phyloP scores from a whole-genome alignment of 2,797 vertebrate species.

The Platalea minor region DNA sequence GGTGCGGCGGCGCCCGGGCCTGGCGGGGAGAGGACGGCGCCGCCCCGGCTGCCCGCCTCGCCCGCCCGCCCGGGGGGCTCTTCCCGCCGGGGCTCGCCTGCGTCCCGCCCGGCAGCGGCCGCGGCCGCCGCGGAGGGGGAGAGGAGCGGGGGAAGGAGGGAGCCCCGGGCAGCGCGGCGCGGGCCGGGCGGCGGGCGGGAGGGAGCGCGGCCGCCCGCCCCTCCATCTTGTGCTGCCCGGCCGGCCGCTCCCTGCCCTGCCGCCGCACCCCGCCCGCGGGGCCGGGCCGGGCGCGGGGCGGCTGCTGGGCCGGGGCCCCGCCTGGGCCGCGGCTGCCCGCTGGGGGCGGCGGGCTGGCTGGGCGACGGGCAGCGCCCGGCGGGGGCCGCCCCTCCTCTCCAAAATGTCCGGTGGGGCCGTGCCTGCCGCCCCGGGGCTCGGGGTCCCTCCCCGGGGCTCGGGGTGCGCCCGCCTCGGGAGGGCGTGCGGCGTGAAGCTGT shows the following conservation, averaged over 20 bases:
- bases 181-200: background rate
- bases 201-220: background rate
- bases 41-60: background rate
- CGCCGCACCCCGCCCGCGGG: background rate
- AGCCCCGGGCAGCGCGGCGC: background rate
- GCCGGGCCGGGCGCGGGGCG: background rate
- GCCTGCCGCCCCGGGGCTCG: background rate
- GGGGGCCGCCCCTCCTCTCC: no score
- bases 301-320: background rate
- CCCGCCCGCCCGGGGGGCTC: background rate
- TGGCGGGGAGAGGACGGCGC: background rate
- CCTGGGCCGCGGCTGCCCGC: background rate
- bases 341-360: background rate
- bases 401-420: background rate
- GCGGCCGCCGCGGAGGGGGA: background rate
- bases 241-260: background rate
- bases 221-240: background rate
- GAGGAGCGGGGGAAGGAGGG: no score
- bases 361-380: background rate
- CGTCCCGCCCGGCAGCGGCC: background rate
- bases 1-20: background rate
- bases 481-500: background rate
- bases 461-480: background rate
- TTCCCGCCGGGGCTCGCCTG: background rate
- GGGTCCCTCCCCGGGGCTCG: no score